phyloP scores from a whole-genome alignment of 2,888 invertebrate genomes.

The Epinotia demarniana region DNA sequence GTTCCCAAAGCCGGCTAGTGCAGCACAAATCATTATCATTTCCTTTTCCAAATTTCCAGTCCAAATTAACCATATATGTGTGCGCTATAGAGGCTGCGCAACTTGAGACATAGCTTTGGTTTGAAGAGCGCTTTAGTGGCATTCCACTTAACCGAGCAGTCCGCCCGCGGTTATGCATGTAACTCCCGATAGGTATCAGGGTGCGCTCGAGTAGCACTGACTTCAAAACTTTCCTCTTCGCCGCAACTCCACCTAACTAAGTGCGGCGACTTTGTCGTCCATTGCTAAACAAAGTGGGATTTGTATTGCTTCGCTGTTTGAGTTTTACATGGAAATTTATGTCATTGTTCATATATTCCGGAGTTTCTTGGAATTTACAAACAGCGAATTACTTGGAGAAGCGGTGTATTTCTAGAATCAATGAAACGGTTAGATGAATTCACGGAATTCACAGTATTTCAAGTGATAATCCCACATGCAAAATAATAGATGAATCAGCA shows the following conservation, averaged over 20 bases:
- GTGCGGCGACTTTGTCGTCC: slow-evolving; percentile 40
- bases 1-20: not conserved
- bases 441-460: slow-evolving; percentile 5
- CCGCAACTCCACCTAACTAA: slow-evolving; percentile 41
- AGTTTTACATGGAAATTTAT: slow-evolving; percentile 36
- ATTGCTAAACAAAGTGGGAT: slow-evolving; percentile 48
- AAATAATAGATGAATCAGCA: not conserved
- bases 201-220: slow-evolving; percentile 19
- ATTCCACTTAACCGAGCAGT: slow-evolving; percentile 34
- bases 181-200: slow-evolving; percentile 42
- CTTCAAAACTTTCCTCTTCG: slow-evolving; percentile 48
- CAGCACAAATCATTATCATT: slow-evolving; percentile 1
- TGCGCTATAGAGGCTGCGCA: slow-evolving; percentile 3
- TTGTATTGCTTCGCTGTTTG: slow-evolving; percentile 42
- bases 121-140: slow-evolving; percentile 19
- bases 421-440: slow-evolving; percentile 16
- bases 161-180: slow-evolving; percentile 47
- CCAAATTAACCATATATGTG: not conserved
- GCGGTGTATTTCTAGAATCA: slow-evolving; percentile 23
- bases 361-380: not conserved
- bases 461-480: not conserved
- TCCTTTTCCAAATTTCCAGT: slow-evolving; percentile 12
- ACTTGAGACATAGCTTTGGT: slow-evolving; percentile 28
- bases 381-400: slow-evolving; percentile 26
- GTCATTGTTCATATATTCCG: slow-evolving; percentile 31